Percentiles rank a stretch among this genome's conserved stretches.
These are phyloP conservation scores for Steinernema hermaphroditum DNA, from an alignment of 2,888 invertebrate genomes.

Conservation along the genomic window DNA sequence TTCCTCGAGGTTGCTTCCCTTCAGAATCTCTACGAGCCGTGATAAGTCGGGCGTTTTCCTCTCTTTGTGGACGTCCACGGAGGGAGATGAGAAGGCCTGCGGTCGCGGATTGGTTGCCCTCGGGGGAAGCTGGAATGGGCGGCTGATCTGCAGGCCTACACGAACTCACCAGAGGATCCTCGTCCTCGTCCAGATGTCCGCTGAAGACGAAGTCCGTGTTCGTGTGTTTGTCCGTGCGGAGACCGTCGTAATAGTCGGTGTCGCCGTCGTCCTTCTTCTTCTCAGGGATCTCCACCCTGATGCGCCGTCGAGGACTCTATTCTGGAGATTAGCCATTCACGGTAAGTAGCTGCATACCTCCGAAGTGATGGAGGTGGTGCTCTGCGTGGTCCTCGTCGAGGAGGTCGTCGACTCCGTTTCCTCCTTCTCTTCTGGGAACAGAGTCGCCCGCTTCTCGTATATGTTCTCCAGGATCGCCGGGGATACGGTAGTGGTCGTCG, in stretches of 20 bases:
- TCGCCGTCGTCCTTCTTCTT: constrained; percentile 14
- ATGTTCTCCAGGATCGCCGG: neutral
- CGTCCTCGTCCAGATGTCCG: constrained; percentile 16
- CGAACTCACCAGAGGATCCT: constrained; percentile 6
- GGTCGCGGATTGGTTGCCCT: neutral
- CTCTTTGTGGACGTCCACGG: constrained; percentile 30
- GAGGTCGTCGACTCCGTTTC: neutral
- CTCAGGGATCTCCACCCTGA: constrained; percentile 11
- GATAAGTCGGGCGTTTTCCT: constrained; percentile 50
- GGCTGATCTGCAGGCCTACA: neutral
- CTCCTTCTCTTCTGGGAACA: constrained; percentile 13
- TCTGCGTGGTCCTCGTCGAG: constrained; percentile 26
- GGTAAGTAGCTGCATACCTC: too few species aligned
- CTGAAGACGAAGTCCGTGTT: constrained; percentile 20
- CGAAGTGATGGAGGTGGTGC: constrained; percentile 6
- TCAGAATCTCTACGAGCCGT: constrained; percentile 52
- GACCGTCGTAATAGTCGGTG: constrained; percentile 10
- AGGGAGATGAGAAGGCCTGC: neutral
- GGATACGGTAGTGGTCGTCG: neutral
- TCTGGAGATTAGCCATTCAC: too few species aligned
- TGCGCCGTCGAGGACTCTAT: neutral
- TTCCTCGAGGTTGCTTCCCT: constrained; percentile 52
- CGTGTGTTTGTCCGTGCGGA: constrained; percentile 1
- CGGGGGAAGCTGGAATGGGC: neutral
- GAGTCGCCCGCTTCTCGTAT: neutral